These are phyloP conservation scores for Dinomys branickii DNA, from an alignment of 2,113 vertebrate species.

Conservation along the genomic window DNA sequence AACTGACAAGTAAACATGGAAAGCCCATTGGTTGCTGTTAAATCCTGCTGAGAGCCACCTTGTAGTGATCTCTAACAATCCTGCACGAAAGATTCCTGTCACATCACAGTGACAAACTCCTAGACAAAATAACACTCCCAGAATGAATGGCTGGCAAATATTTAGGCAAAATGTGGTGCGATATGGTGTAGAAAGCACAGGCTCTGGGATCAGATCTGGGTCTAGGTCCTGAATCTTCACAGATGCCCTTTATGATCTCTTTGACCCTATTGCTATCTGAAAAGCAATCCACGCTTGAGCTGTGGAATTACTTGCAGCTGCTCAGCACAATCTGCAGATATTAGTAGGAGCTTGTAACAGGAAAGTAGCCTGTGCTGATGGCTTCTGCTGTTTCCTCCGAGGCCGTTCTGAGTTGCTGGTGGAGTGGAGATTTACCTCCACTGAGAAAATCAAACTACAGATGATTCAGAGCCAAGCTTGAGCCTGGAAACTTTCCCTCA, in stretches of 20 bases:
- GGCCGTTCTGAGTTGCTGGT: background rate
- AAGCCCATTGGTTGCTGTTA: too few relatives aligned
- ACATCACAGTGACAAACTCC: background rate
- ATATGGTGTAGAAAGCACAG: background rate
- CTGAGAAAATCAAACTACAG: conserved; percentile 7
- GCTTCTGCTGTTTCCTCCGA: background rate
- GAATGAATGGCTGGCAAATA: background rate
- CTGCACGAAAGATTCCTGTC: background rate
- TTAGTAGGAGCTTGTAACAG: background rate
- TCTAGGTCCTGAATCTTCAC: background rate
- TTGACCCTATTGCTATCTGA: background rate
- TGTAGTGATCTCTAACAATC: too few relatives aligned
- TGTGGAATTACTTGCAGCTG: background rate
- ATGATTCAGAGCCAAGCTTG: background rate
- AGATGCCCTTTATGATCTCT: background rate
- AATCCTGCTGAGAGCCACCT: too few relatives aligned
- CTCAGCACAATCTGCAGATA: background rate
- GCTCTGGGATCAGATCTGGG: background rate
- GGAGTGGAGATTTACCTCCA: background rate
- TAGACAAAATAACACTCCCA: background rate
- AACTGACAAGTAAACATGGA: too few relatives aligned
- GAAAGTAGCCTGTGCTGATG: background rate
- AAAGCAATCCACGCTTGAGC: background rate
- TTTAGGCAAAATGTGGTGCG: background rate
- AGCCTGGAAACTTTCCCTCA: background rate